These are phyloP conservation scores for Anthopleura sola DNA, from an alignment of 64 coral and sea anemone genomes.

Conservation along the genomic window DNA sequence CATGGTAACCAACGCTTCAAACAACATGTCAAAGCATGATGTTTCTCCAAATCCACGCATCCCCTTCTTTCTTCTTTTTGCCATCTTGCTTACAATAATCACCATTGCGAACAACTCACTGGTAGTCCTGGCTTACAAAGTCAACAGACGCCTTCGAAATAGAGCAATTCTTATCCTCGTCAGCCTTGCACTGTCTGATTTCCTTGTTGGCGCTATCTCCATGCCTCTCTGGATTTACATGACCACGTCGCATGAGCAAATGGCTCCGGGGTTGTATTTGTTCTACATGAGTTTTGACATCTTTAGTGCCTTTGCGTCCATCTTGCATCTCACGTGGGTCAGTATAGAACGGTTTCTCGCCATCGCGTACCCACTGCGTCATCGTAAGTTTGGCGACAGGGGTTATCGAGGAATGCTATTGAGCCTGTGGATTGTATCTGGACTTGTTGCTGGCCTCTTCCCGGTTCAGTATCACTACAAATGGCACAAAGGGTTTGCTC, in stretches of 20 bases:
- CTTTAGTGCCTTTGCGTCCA: slow-evolving; percentile 61
- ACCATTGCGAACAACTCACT: slow-evolving; percentile 39
- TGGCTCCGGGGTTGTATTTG: neutral
- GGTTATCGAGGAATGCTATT: slow-evolving; percentile 32
- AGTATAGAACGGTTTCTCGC: slow-evolving; percentile 58
- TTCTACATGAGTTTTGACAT: slow-evolving; percentile 52
- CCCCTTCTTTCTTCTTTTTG: slow-evolving; percentile 23
- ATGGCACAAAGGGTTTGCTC: slow-evolving; percentile 35
- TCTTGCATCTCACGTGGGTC: slow-evolving; percentile 52
- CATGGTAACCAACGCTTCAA: neutral
- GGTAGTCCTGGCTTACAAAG: slow-evolving; percentile 54
- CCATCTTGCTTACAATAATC: slow-evolving; percentile 37
- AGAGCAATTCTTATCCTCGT: slow-evolving; percentile 36
- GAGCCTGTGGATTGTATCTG: slow-evolving; percentile 18
- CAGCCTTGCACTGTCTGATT: slow-evolving; percentile 51
- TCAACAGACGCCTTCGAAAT: slow-evolving; percentile 38
- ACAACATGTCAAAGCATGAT: neutral
- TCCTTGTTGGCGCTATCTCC: slow-evolving; percentile 45
- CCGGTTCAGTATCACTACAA: slow-evolving; percentile 41
- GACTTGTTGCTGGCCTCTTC: slow-evolving; percentile 30
- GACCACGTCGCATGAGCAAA: slow-evolving; percentile 2
- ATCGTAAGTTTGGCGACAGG: slow-evolving; percentile 23
- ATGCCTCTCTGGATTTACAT: slow-evolving; percentile 57
- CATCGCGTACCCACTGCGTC: slow-evolving; percentile 35
- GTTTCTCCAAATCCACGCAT: neutral